These are phyloP conservation scores for Rostratula benghalensis DNA, from an alignment of 2,113 vertebrate species.

Conservation along the genomic window DNA sequence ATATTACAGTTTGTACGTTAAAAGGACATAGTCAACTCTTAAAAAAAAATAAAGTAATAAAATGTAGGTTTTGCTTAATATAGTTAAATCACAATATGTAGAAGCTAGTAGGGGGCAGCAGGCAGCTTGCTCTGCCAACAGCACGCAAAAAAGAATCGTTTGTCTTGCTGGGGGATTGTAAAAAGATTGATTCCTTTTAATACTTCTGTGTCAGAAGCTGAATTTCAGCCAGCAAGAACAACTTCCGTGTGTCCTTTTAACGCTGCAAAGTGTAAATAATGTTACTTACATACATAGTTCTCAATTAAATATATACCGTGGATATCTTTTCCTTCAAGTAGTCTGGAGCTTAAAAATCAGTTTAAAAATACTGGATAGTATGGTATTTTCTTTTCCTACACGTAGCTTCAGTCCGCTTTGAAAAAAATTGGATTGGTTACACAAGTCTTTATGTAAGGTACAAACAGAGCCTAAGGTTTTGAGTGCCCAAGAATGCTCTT, in stretches of 20 bases:
- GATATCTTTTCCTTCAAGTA: not conserved
- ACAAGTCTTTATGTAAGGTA: conserved; percentile 68
- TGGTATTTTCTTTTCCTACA: not conserved
- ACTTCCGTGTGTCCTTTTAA: not conserved
- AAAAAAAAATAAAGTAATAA: too few species aligned
- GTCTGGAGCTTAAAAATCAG: conserved; percentile 32
- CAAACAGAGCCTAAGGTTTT: conserved; percentile 82
- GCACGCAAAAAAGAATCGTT: not conserved
- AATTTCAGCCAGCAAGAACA: not conserved
- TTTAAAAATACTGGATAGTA: conserved; percentile 17
- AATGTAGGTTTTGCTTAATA: not conserved
- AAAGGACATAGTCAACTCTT: conserved; percentile 39
- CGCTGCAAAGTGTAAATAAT: not conserved
- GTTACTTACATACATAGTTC: not conserved
- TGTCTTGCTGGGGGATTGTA: not conserved
- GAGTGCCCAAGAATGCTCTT: conserved; percentile 58
- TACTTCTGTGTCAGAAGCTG: not conserved
- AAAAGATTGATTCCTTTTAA: not conserved
- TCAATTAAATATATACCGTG: not conserved
- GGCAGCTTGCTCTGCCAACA: not conserved
- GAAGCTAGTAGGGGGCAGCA: not conserved
- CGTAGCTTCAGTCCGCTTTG: conserved; percentile 21
- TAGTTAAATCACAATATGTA: not conserved
- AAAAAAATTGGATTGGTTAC: conserved; percentile 60
- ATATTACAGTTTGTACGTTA: conserved; percentile 35